phyloP scores from a whole-genome alignment of 2,113 vertebrate genomes.

The Cebus imitator region DNA sequence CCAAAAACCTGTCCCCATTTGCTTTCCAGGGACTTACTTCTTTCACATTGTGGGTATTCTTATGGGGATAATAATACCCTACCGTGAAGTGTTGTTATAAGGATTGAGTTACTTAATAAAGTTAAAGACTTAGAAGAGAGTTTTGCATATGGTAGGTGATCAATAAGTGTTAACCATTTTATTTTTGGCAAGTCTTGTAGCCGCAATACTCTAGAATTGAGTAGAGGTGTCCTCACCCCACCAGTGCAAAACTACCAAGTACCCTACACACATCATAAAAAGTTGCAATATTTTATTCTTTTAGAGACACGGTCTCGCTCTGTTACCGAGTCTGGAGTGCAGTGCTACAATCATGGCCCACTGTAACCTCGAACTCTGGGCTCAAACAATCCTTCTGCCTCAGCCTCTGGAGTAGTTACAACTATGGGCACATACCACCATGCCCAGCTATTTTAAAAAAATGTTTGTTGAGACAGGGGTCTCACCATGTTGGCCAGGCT shows the following conservation, averaged over 20 bases:
- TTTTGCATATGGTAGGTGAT: not conserved
- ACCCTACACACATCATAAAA: not conserved
- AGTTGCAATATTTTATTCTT: not conserved
- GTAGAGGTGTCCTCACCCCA: not conserved
- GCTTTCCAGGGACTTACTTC: not conserved
- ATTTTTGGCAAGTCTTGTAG: not conserved
- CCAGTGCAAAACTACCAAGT: not conserved
- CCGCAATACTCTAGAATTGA: not conserved
- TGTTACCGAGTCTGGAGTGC: no score
- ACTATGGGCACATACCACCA: no score
- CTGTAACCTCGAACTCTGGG: no score
- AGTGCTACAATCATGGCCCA: no score
- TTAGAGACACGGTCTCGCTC: no score
- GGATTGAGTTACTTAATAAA: not conserved
- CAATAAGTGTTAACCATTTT: not conserved
- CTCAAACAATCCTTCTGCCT: no score
- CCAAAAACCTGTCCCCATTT: not conserved
- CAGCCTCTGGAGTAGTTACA: no score
- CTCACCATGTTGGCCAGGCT: no score
- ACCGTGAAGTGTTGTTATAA: not conserved
- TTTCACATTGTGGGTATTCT: not conserved
- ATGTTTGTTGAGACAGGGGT: no score
- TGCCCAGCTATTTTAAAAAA: no score
- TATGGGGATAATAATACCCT: not conserved
- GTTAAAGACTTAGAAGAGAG: not conserved